These are phyloP conservation scores for Zonitis immaculata DNA, from an alignment of 2,888 invertebrate genomes.

Conservation along the genomic window DNA sequence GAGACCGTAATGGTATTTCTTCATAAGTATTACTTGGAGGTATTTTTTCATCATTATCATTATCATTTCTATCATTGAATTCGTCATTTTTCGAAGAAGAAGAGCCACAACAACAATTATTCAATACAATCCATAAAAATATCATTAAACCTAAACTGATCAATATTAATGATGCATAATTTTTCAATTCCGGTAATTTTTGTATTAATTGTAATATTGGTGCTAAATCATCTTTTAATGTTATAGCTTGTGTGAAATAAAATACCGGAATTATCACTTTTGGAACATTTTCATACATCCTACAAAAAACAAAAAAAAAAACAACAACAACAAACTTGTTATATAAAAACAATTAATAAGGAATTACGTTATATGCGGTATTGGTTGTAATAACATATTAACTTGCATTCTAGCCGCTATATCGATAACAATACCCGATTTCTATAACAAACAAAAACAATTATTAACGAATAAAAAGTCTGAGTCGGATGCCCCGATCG, in stretches of 20 bases:
- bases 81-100: no score
- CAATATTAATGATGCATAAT: conserved; percentile 29
- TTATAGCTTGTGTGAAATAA: conserved; percentile 69
- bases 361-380: conserved; percentile 60
- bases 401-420: conserved; percentile 76
- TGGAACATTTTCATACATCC: conserved; percentile 62
- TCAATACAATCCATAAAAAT: conserved; percentile 31
- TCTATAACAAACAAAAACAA: conserved; percentile 51
- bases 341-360: no score
- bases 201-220: conserved; percentile 53
- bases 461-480: no score
- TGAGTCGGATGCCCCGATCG: no score
- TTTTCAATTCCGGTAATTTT: conserved; percentile 47
- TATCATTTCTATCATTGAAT: no score
- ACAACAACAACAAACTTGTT: not conserved
- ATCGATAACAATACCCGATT: conserved; percentile 70
- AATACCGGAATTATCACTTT: conserved; percentile 66
- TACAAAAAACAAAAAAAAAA: conserved; percentile 44
- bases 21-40: conserved; percentile 16
- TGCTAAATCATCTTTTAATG: conserved; percentile 55
- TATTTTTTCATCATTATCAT: conserved; percentile 12
- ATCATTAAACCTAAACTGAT: conserved; percentile 28
- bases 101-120: conserved; percentile 30
- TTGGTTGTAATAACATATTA: conserved; percentile 69
- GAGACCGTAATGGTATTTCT: conserved; percentile 15